Conservation (phyloP, 2,113 vertebrate species). For the Podiceps cristatus region DNA sequence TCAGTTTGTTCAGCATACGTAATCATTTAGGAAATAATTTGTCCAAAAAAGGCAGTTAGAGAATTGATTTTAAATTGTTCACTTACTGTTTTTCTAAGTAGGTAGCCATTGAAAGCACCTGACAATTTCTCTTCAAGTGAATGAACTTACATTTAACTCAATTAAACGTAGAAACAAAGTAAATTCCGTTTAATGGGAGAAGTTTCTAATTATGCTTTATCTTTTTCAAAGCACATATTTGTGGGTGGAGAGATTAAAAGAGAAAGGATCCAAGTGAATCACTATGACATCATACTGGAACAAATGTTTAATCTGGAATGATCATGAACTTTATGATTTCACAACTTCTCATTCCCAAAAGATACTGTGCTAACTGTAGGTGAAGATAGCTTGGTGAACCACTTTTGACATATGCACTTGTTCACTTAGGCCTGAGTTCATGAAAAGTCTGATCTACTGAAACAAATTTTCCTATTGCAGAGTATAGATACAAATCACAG, state of each 20-base stretch:
- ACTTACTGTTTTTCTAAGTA: background rate
- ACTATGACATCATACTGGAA: background rate
- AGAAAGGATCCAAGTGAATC: background rate
- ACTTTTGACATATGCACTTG: background rate
- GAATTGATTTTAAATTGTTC: background rate
- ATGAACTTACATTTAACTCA: background rate
- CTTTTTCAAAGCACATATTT: background rate
- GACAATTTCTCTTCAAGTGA: background rate
- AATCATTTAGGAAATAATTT: background rate
- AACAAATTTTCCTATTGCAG: background rate
- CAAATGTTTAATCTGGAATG: background rate
- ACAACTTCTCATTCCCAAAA: background rate
- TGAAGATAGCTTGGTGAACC: background rate
- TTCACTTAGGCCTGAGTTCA: background rate
- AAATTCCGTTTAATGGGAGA: background rate
- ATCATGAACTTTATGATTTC: background rate
- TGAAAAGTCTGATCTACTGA: background rate
- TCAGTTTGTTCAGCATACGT: background rate
- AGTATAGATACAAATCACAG: background rate
- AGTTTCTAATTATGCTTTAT: background rate
- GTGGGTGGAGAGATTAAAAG: background rate
- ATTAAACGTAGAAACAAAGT: background rate
- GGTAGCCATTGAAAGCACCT: background rate
- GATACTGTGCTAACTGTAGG: background rate
- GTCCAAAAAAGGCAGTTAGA: background rate